phyloP scores from a whole-genome alignment of 2,113 vertebrate species.

The Ictalurus furcatus region DNA sequence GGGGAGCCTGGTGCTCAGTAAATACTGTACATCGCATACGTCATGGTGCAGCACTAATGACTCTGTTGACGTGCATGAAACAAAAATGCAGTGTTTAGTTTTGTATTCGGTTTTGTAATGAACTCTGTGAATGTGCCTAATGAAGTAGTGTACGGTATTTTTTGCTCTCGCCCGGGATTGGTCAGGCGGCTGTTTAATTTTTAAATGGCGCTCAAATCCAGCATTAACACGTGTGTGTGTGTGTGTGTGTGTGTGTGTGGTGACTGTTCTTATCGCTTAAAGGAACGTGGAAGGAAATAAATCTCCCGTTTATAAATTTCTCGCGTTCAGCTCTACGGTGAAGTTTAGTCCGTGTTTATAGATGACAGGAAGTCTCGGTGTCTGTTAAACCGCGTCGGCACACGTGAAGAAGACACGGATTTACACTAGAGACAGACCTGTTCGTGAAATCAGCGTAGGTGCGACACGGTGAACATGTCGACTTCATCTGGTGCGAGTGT shows the following conservation, averaged over 20 bases:
- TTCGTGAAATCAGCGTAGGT: not conserved
- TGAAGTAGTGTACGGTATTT: not conserved
- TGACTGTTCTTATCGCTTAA: constrained; percentile 43
- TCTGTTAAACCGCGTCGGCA: not conserved
- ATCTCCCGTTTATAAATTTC: not conserved
- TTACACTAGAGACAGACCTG: not conserved
- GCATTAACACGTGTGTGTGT: not conserved
- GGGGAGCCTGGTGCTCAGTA: constrained; percentile 45
- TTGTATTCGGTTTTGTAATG: not conserved
- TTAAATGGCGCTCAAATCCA: not conserved
- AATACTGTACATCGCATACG: constrained; percentile 35
- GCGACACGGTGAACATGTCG: fast-evolving
- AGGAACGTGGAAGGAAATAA: not conserved
- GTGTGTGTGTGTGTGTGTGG: too few species aligned
- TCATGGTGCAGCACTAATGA: constrained; percentile 32
- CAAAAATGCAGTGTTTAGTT: not conserved
- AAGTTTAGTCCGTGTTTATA: not conserved
- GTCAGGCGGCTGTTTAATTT: not conserved
- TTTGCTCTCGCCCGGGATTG: not conserved
- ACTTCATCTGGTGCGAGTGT: not conserved
- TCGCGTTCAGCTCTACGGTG: not conserved
- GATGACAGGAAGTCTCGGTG: not conserved
- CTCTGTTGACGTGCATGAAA: constrained; percentile 43
- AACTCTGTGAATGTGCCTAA: not conserved
- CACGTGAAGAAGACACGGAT: not conserved